Conservation (phyloP, 2,797 vertebrate species). For the Arremon brunneinucha region DNA sequence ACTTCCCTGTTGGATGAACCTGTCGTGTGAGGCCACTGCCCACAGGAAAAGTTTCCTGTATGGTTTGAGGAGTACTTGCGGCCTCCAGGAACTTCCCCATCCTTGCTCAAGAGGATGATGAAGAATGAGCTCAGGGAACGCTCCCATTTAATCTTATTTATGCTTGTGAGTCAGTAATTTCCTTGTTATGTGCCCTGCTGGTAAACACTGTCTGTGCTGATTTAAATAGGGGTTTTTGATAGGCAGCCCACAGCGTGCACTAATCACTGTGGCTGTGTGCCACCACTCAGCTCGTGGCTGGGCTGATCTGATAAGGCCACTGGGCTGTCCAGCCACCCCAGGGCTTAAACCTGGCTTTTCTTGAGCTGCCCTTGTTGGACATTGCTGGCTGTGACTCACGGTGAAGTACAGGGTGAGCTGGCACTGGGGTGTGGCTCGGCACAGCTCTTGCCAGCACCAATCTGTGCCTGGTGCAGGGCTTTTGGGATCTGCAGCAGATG, state of each 20-base stretch:
- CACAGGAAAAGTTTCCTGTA: background rate
- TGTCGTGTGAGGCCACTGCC: background rate
- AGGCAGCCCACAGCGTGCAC: background rate
- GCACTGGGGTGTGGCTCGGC: background rate
- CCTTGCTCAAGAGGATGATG: constrained; percentile 51
- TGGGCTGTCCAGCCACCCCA: background rate
- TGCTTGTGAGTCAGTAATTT: constrained; percentile 52
- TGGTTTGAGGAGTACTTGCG: fast-evolving
- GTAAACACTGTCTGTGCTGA: constrained; percentile 37
- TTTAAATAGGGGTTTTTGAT: background rate
- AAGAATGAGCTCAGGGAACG: constrained; percentile 30
- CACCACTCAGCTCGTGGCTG: background rate
- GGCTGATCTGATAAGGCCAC: background rate
- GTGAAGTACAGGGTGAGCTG: background rate
- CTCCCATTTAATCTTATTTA: constrained; percentile 49
- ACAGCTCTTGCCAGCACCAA: fast-evolving
- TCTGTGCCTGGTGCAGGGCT: background rate
- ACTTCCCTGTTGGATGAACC: background rate
- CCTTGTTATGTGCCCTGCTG: constrained; percentile 19
- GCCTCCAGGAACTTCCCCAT: constrained; percentile 37
- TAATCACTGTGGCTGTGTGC: background rate
- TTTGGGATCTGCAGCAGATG: fast-evolving
- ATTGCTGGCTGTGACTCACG: constrained; percentile 27
- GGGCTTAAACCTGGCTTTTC: background rate
- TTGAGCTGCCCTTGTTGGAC: background rate